phyloP scores from a whole-genome alignment of 30 jellyfish, hydroid and myxozoan genomes.

The Chironex yamaguchii region DNA sequence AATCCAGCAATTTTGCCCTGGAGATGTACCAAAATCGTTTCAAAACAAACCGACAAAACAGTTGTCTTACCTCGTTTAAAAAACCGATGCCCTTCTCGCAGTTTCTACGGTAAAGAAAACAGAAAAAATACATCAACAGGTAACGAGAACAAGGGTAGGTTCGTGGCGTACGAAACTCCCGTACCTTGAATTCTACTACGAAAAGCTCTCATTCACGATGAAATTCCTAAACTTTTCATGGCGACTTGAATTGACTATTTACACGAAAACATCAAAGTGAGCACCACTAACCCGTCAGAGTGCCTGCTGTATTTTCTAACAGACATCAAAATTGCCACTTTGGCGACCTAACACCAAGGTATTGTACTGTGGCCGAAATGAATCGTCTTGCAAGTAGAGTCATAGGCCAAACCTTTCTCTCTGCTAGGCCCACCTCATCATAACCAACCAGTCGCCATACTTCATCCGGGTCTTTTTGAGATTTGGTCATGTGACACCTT shows the following conservation, averaged over 20 bases:
- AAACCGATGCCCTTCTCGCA: conserved; percentile 4
- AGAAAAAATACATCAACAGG: background rate
- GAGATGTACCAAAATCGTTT: background rate
- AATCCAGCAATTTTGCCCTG: too few species aligned
- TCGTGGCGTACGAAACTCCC: too few species aligned
- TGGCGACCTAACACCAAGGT: conserved; percentile 73
- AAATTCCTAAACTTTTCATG: background rate
- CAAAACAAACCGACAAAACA: background rate
- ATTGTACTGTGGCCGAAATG: background rate
- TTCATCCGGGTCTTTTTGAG: conserved; percentile 67
- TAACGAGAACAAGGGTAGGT: too few species aligned
- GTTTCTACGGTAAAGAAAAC: background rate
- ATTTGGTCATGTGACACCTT: background rate
- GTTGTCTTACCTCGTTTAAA: background rate
- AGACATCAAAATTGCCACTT: conserved; percentile 90
- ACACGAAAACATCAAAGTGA: conserved; percentile 85
- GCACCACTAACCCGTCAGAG: conserved; percentile 90
- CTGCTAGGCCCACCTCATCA: conserved; percentile 35
- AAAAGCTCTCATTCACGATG: too few species aligned
- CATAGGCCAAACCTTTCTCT: conserved; percentile 2
- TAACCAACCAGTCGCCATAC: conserved; percentile 86
- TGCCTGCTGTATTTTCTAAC: conserved; percentile 83
- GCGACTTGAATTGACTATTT: conserved; percentile 61
- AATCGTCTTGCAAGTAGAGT: background rate
- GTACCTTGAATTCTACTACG: too few species aligned